Evolutionary conservation across 53 echinoderm and acorn worm genomes (phyloP), one percentile per base, ranked within the genome.

Genomic region (Paelopatides confundens): DNA sequence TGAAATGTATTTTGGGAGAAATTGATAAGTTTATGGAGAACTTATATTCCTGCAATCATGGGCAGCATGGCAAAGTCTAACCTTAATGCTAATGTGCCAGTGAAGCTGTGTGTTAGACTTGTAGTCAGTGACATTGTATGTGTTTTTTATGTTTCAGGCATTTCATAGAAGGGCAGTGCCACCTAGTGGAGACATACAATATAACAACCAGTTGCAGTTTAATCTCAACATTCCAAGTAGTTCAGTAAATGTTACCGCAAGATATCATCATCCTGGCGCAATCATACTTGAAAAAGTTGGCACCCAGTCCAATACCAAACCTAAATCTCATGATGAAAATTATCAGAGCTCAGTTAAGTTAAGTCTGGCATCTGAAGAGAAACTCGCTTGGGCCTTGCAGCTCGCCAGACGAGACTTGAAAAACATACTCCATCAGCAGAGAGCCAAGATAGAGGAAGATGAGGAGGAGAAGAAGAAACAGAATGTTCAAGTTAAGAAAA

Each of bases 201-300:
- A 87, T 5, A 88, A 95, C 35, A 97, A 97, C 54, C 97, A 97
- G 82, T 78, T 97, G 52, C 94, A 89, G 24, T 97, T 97, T 82
- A 97, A 97, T 74, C 90, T 97, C 63, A 83, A 92, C 30, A 69
- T 92, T 49, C 95, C 95, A 24, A 91, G 54, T 85, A 66, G 92
- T 52, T 88, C 97, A 0, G 21, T 36, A 51, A 93, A 95, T 66
- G 50, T 95, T 69, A 85, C 89, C 11, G 83, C 90, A 51, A 78
- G 84, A 63, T 97, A 90, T 69, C 87, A 86, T 62, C 87, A 93
- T 31, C 97, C 97, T 10, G 95, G 97, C n/a, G 93, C 97, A 3
- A 90, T 96, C 21, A 90, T 93, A 62, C 88, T 97, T 12, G 97
- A 97, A 87, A 95, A 94, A 77, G 86, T 97, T 3, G 70, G 39